Evolutionary conservation across 2,797 vertebrate genomes (phyloP).

Genomic region (Sebastes trivittatus): DNA sequence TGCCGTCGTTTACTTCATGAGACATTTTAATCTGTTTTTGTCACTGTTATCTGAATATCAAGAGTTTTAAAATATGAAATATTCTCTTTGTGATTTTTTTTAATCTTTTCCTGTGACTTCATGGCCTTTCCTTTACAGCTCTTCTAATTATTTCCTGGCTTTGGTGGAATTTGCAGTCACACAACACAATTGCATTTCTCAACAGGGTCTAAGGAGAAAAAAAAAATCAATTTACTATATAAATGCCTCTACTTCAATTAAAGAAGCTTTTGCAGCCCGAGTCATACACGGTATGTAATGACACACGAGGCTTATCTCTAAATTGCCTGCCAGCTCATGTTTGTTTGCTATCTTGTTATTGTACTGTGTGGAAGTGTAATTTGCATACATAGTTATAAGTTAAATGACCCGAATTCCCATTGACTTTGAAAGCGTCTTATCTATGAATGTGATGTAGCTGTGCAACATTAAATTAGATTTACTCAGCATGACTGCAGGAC

Average conservation of each 20-base stretch:
- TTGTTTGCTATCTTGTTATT: conserved; percentile 19
- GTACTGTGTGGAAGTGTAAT: neutral
- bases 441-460: neutral
- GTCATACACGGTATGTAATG: neutral
- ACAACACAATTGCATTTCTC: neutral
- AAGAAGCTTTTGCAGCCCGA: neutral
- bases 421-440: conserved; percentile 25
- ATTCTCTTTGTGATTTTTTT: no score
- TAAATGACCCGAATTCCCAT: conserved; percentile 8
- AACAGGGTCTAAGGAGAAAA: neutral
- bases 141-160: neutral
- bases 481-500: neutral
- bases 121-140: neutral
- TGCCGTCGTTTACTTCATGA: no score
- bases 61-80: neutral
- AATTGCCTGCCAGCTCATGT: conserved; percentile 25
- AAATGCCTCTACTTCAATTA: neutral
- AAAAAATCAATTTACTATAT: neutral
- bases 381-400: neutral
- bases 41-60: neutral
- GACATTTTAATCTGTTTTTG: no score
- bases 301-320: conserved; percentile 20
- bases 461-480: conserved; percentile 1
- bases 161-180: neutral
- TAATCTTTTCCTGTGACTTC: neutral